These are phyloP conservation scores for Phrixothrix hirtus DNA, from an alignment of 2,888 invertebrate genomes.

Conservation along the genomic window DNA sequence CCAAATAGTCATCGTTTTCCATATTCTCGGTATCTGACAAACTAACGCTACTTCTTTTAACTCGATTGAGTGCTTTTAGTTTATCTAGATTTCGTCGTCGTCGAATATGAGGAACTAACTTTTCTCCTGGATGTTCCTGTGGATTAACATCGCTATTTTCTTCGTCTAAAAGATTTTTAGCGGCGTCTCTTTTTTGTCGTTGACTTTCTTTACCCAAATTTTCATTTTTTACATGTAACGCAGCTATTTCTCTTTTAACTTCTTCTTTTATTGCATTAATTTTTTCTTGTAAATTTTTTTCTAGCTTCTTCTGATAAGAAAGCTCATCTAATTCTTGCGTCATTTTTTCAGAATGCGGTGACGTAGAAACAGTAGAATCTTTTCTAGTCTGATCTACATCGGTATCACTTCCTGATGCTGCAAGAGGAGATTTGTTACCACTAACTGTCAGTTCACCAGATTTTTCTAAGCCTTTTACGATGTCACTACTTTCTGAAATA, in stretches of 20 bases:
- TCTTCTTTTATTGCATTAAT: conserved; percentile 53
- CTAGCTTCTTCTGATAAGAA: conserved; percentile 45
- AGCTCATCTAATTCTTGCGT: conserved; percentile 34
- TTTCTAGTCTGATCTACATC: conserved; percentile 33
- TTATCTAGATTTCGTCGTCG: conserved; percentile 38
- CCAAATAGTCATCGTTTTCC: background rate
- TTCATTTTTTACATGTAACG: conserved; percentile 23
- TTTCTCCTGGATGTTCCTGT: conserved; percentile 37
- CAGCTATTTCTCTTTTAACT: conserved; percentile 51
- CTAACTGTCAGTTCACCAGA: conserved; percentile 43
- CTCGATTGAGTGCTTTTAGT: background rate
- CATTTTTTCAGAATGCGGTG: background rate
- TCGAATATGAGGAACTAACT: conserved; percentile 43
- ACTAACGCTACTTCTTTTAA: conserved; percentile 7
- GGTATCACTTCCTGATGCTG: conserved; percentile 27
- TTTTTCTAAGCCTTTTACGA: conserved; percentile 40
- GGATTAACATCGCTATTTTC: conserved; percentile 49
- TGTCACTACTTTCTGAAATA: conserved; percentile 30
- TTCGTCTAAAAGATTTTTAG: conserved; percentile 43
- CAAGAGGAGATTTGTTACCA: conserved; percentile 43
- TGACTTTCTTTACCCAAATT: conserved; percentile 16
- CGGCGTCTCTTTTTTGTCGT: conserved; percentile 42
- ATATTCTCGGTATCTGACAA: conserved; percentile 1
- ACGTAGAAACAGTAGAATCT: conserved; percentile 9
- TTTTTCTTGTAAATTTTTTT: conserved; percentile 50